These are phyloP conservation scores for Plagodis pulveraria DNA, from an alignment of 2,888 invertebrate species.

Conservation along the genomic window DNA sequence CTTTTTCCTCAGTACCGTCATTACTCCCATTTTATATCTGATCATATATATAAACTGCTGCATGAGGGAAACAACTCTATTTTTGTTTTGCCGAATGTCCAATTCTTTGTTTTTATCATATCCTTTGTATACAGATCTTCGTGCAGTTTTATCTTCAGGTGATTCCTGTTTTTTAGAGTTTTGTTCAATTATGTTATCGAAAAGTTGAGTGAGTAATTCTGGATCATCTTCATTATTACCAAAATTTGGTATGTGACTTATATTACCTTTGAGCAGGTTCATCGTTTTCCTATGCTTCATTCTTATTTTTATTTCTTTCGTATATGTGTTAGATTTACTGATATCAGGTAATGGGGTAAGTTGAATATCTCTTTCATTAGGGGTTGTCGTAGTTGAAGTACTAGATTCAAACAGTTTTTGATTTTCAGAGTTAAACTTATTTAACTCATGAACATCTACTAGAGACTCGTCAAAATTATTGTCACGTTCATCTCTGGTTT, in stretches of 20 bases:
- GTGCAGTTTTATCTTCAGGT: not conserved
- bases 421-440: not conserved
- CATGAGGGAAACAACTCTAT: constrained; percentile 37
- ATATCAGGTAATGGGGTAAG: not conserved
- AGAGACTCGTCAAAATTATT: too few relatives aligned
- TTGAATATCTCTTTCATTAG: constrained; percentile 28
- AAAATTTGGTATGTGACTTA: not conserved
- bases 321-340: not conserved
- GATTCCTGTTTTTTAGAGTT: not conserved
- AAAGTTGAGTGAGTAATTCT: not conserved
- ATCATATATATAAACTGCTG: constrained; percentile 54
- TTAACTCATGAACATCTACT: not conserved
- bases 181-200: not conserved
- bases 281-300: not conserved
- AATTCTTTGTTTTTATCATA: not conserved
- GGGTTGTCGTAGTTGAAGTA: too few relatives aligned
- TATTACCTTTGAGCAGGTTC: not conserved
- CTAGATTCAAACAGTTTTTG: not conserved
- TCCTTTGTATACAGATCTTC: too few relatives aligned
- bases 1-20: constrained; percentile 49
- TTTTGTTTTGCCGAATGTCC: not conserved
- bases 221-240: not conserved
- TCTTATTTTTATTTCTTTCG: not conserved
- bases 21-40: constrained; percentile 47
- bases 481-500: too few relatives aligned